Conservation (phyloP, 2,113 vertebrate species). For the Sinocyclocheilus anshuiensis region DNA sequence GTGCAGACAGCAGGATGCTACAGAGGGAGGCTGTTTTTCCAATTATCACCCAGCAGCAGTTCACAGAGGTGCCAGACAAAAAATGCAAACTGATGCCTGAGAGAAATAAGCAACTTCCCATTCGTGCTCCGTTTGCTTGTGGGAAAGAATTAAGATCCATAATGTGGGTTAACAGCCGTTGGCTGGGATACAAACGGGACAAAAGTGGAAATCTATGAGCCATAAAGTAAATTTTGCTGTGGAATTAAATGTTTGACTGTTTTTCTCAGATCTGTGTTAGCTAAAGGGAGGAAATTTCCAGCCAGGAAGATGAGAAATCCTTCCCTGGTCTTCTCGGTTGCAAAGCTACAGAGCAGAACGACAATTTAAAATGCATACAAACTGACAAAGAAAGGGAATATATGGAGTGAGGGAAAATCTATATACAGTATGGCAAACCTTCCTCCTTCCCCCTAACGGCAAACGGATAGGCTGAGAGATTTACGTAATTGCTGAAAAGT, state of each 20-base stretch:
- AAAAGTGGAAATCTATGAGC: conserved; percentile 43
- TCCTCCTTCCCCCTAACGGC: conserved; percentile 15
- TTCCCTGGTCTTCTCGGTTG: conserved; percentile 51
- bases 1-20: conserved; percentile 15
- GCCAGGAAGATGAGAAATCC: conserved; percentile 53
- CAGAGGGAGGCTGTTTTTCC: background rate
- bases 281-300: conserved; percentile 53
- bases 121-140: conserved; percentile 43
- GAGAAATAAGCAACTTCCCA: conserved; percentile 45
- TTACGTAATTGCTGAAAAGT: conserved; percentile 67
- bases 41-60: conserved; percentile 37
- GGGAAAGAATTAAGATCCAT: conserved; percentile 29
- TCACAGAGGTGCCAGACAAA: conserved; percentile 54
- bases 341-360: conserved; percentile 55
- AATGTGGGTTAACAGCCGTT: conserved; percentile 16
- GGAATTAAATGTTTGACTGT: conserved; percentile 47
- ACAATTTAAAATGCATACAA: conserved; percentile 49
- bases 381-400: conserved; percentile 51
- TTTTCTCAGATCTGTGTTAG: conserved; percentile 40
- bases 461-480: conserved; percentile 56
- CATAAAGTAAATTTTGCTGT: conserved; percentile 47
- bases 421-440: conserved; percentile 35
- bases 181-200: conserved; percentile 31
- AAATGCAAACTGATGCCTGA: conserved; percentile 27
- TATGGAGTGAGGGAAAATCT: conserved; percentile 56